Evolutionary conservation across 2,888 invertebrate species (phyloP).

Genomic region (Octonoba sinensis): DNA sequence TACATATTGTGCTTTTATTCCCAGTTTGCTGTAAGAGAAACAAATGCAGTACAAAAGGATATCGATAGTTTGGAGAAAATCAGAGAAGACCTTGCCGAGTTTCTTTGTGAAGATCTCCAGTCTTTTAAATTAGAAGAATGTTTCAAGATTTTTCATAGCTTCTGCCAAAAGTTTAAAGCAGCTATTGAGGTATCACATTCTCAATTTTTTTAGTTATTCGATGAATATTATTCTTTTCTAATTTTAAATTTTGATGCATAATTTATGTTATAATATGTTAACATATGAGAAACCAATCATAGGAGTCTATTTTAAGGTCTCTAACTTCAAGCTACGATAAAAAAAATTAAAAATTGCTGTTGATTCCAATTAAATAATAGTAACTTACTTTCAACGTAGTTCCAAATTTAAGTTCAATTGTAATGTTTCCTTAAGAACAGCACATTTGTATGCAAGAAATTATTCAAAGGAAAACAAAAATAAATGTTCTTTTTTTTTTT

Average conservation of each 20-base stretch:
- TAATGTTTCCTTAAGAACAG: no score
- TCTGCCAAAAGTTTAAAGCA: slow-evolving; percentile 77
- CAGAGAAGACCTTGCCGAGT: slow-evolving; percentile 85
- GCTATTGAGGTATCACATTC: slow-evolving; percentile 70
- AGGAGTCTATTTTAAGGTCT: no score
- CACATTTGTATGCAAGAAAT: no score
- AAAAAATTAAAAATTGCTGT: no score
- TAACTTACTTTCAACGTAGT: no score
- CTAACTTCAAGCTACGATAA: no score
- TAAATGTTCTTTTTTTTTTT: neutral
- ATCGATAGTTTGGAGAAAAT: slow-evolving; percentile 86
- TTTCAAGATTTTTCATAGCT: slow-evolving; percentile 88
- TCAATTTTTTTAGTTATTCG: neutral
- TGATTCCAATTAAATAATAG: no score
- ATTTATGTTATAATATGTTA: neutral
- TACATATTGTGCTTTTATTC: no score
- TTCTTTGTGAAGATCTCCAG: slow-evolving; percentile 93
- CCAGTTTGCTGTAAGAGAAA: slow-evolving; percentile 48
- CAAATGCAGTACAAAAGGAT: slow-evolving; percentile 69
- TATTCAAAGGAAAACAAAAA: no score
- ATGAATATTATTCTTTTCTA: neutral
- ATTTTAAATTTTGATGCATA: neutral
- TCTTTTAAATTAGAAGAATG: slow-evolving; percentile 95
- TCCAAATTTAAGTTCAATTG: no score
- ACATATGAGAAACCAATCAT: neutral